A percentile compares a stretch with the other conserved stretches of the same genome.
Evolutionary conservation across 2,888 invertebrate species (phyloP).

Genomic region (Hypsopygia costalis): DNA sequence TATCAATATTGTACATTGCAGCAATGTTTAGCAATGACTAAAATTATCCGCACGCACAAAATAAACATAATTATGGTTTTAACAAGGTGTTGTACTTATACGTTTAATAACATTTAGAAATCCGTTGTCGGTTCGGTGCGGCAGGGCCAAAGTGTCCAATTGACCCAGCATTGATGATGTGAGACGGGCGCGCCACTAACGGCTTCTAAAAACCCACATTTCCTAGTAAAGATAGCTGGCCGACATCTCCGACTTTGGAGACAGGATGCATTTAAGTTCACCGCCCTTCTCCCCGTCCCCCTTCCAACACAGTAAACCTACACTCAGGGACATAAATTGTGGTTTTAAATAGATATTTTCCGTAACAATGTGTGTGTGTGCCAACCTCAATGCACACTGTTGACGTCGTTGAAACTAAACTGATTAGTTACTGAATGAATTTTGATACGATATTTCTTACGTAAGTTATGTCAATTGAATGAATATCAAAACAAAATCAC

Average conservation of each 20-base stretch:
- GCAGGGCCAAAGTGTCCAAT: slow-evolving; percentile 46
- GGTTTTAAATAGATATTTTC: slow-evolving; percentile 42
- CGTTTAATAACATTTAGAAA: slow-evolving; percentile 29
- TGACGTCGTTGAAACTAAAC: slow-evolving; percentile 6
- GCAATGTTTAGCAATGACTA: slow-evolving; percentile 45
- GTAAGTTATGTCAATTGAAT: slow-evolving; percentile 23
- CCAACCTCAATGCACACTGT: slow-evolving; percentile 7
- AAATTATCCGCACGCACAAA: slow-evolving; percentile 23
- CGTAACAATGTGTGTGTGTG: slow-evolving; percentile 10
- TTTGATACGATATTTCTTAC: slow-evolving; percentile 2
- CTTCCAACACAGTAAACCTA: slow-evolving; percentile 49
- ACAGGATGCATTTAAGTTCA: slow-evolving; percentile 71
- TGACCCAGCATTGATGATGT: slow-evolving; percentile 59
- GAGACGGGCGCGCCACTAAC: slow-evolving; percentile 60
- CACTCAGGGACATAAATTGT: slow-evolving; percentile 56
- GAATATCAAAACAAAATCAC: slow-evolving; percentile 25
- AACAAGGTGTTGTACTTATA: slow-evolving; percentile 31
- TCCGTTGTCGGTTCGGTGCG: slow-evolving; percentile 34
- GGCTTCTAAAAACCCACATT: slow-evolving; percentile 72
- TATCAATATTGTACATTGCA: slow-evolving; percentile 42
- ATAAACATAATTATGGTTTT: slow-evolving; percentile 17
- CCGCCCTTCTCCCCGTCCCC: slow-evolving; percentile 47
- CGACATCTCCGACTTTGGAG: slow-evolving; percentile 59
- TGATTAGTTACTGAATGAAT: neutral
- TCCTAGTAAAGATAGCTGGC: slow-evolving; percentile 65